These are phyloP conservation scores for Pseudomyrmex concolor DNA, from an alignment of 1,140 invertebrate genomes.

Conservation along the genomic window DNA sequence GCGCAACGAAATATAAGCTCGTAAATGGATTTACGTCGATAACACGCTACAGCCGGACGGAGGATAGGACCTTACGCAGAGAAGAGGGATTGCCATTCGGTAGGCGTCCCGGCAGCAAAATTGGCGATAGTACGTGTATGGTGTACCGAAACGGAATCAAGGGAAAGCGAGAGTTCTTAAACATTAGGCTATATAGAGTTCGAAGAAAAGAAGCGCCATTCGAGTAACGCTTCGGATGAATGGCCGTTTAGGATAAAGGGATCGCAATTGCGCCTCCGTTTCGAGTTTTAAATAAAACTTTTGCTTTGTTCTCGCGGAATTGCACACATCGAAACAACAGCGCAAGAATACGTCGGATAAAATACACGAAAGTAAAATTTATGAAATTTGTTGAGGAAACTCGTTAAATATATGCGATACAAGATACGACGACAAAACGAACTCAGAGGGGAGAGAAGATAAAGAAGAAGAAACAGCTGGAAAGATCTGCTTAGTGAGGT, in stretches of 20 bases:
- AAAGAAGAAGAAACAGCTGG: slow-evolving; percentile 28
- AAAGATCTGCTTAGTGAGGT: slow-evolving; percentile 55
- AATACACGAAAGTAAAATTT: slow-evolving; percentile 1
- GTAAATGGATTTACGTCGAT: slow-evolving; percentile 74
- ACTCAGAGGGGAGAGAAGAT: slow-evolving; percentile 34
- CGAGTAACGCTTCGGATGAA: slow-evolving; percentile 39
- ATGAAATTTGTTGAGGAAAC: slow-evolving; percentile 42
- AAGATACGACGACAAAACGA: slow-evolving; percentile 24
- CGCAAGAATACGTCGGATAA: neutral
- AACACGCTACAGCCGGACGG: slow-evolving; percentile 59
- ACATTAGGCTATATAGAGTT: slow-evolving; percentile 61
- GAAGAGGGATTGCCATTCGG: slow-evolving; percentile 64
- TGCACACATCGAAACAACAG: neutral
- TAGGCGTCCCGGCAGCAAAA: slow-evolving; percentile 66
- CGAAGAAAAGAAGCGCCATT: slow-evolving; percentile 42
- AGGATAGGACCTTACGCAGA: slow-evolving; percentile 63
- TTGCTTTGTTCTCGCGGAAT: neutral
- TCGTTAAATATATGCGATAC: slow-evolving; percentile 26
- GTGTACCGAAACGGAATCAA: slow-evolving; percentile 64
- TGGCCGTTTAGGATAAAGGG: slow-evolving; percentile 37
- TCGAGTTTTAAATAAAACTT: neutral
- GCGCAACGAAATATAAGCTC: slow-evolving; percentile 55
- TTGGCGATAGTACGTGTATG: slow-evolving; percentile 71
- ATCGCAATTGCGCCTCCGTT: slow-evolving; percentile 11
- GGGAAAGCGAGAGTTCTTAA: slow-evolving; percentile 63